These are phyloP conservation scores for Anhinga rufa DNA, from an alignment of 2,113 vertebrate species.

Conservation along the genomic window DNA sequence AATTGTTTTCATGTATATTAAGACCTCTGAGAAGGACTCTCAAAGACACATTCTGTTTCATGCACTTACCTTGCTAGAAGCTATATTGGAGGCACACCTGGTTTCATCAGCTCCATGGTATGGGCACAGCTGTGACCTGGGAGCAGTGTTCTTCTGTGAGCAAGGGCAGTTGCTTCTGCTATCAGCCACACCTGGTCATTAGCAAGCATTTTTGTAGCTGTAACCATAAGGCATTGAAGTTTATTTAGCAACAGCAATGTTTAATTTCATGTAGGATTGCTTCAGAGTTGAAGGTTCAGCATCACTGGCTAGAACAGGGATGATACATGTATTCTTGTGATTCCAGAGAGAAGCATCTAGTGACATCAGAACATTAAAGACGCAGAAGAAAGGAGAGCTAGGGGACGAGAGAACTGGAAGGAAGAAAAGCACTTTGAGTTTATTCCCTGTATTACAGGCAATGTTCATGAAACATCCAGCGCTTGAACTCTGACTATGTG, in stretches of 20 bases:
- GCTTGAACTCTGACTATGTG: conserved; percentile 24
- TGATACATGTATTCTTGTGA: background rate
- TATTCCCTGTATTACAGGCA: background rate
- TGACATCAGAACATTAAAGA: background rate
- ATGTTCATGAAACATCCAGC: background rate
- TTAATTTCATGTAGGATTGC: background rate
- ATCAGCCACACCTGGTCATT: background rate
- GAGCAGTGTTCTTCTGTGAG: background rate
- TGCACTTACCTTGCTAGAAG: background rate
- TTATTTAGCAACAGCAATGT: background rate
- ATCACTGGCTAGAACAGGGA: background rate
- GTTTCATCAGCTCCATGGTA: background rate
- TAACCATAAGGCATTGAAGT: background rate
- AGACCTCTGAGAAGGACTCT: background rate
- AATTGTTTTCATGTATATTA: background rate
- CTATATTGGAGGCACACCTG: background rate
- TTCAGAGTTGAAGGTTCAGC: background rate
- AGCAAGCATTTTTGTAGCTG: background rate
- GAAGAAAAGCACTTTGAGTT: background rate
- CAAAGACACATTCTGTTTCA: rapidly evolving
- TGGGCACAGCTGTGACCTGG: background rate
- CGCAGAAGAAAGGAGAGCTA: background rate
- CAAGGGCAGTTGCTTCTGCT: background rate
- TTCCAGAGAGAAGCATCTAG: background rate
- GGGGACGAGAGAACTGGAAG: background rate